A percentile compares a stretch with the other conserved stretches of the same genome.
phyloP scores from a whole-genome alignment of 2,113 vertebrate genomes.

The Stigmatopora nigra region DNA sequence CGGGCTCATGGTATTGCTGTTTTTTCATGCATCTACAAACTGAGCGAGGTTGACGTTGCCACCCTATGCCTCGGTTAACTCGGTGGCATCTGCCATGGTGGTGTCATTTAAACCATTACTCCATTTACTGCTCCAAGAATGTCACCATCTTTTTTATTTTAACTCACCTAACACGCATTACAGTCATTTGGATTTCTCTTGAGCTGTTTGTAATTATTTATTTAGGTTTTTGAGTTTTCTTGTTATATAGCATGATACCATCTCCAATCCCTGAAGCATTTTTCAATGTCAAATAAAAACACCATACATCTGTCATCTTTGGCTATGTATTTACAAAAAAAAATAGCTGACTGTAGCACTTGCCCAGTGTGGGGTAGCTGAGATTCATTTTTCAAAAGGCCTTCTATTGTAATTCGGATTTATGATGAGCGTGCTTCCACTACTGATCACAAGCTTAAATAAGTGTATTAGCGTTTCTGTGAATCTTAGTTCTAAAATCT shows the following conservation, averaged over 20 bases:
- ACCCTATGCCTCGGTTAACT: neutral
- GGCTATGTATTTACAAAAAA: neutral
- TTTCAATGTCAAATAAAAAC: constrained; percentile 25
- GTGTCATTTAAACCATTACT: neutral
- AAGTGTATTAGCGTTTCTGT: neutral
- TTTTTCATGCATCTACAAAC: neutral
- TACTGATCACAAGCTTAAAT: neutral
- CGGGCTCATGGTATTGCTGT: neutral
- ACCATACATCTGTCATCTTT: constrained; percentile 29
- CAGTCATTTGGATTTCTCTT: neutral
- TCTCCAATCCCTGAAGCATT: constrained; percentile 26
- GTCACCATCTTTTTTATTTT: neutral
- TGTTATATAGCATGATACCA: constrained; percentile 5
- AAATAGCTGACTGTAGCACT: constrained; percentile 44
- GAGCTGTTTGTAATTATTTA: neutral
- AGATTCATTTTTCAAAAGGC: constrained; percentile 41
- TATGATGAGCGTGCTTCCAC: constrained; percentile 24
- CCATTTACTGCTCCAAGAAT: neutral
- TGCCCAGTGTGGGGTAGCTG: constrained; percentile 28
- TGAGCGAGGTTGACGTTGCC: neutral
- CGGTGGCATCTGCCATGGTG: neutral
- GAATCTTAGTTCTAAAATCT: neutral
- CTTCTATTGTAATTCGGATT: constrained; percentile 34
- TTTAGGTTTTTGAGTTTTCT: neutral
- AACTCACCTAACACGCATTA: neutral